phyloP scores from a whole-genome alignment of 2,113 vertebrate genomes.

The Proteles cristata region DNA sequence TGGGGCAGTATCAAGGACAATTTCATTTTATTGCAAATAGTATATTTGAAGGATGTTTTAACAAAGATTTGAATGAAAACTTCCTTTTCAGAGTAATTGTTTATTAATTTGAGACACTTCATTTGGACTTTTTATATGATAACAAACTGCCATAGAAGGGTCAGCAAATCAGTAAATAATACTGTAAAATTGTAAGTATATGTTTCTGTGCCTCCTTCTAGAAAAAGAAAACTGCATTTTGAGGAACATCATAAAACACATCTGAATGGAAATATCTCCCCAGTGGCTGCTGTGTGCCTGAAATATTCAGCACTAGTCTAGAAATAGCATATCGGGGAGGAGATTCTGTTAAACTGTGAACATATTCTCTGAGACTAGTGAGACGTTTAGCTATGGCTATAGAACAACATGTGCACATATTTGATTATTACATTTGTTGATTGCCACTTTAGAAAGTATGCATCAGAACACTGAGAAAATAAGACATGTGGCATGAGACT shows the following conservation, averaged over 20 bases:
- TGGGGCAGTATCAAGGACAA: not conserved
- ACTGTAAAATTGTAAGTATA: not conserved
- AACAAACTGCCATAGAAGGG: not conserved
- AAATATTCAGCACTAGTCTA: not conserved
- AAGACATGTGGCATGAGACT: not conserved
- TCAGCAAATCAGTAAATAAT: not conserved
- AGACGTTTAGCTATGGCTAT: not conserved
- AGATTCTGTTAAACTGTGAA: not conserved
- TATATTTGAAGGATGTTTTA: conserved; percentile 8
- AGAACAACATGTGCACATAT: not conserved
- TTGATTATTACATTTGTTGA: not conserved
- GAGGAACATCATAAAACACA: not conserved
- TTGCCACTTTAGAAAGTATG: not conserved
- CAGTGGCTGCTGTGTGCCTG: not conserved
- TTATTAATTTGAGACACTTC: conserved; percentile 27
- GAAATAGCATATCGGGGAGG: not conserved
- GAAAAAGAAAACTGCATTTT: conserved; percentile 12
- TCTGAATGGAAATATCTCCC: not conserved
- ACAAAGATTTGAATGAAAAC: not conserved
- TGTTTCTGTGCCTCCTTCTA: conserved; percentile 11
- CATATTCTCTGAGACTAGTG: not conserved
- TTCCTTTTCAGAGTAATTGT: not conserved
- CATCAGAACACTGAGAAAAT: not conserved
- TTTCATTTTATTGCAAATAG: conserved; percentile 19
- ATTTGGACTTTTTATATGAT: not conserved